Percentiles rank a stretch among this genome's conserved stretches.
phyloP scores from a whole-genome alignment of 1,140 invertebrate genomes.

The Pissodes strobi region DNA sequence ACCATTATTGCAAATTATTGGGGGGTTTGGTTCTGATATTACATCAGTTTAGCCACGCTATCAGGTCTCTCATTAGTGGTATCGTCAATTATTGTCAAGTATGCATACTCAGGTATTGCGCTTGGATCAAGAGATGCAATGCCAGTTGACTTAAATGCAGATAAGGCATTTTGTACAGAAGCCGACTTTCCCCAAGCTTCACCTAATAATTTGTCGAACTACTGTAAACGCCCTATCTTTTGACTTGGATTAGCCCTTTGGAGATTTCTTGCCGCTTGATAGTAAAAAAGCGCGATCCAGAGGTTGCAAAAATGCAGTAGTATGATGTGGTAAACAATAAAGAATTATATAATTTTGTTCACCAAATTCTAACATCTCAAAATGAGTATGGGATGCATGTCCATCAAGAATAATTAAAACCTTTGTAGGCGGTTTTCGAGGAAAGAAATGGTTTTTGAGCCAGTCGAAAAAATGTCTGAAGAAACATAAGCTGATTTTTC shows the following conservation, averaged over 20 bases:
- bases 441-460: slow-evolving; percentile 51
- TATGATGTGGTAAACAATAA: slow-evolving; percentile 48
- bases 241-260: slow-evolving; percentile 23
- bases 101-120: no score
- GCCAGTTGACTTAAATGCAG: no score
- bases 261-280: slow-evolving; percentile 4
- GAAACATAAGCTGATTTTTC: slow-evolving; percentile 54
- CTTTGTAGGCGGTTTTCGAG: slow-evolving; percentile 50
- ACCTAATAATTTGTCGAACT: slow-evolving; percentile 37
- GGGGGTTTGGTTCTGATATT: no score
- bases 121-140: background rate
- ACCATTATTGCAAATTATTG: no score
- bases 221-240: slow-evolving; percentile 31
- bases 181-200: no score
- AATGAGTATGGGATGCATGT: slow-evolving; percentile 50
- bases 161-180: no score
- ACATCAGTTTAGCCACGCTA: no score
- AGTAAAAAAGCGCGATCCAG: slow-evolving; percentile 45
- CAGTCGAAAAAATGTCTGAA: slow-evolving; percentile 51
- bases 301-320: slow-evolving; percentile 47
- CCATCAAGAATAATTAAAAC: slow-evolving; percentile 55
- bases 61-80: no score
- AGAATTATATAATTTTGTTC: slow-evolving; percentile 44
- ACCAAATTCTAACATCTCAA: slow-evolving; percentile 42
- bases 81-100: no score